Conservation (phyloP, 1,140 invertebrate genomes). For the Trinorchestia longiramus region DNA sequence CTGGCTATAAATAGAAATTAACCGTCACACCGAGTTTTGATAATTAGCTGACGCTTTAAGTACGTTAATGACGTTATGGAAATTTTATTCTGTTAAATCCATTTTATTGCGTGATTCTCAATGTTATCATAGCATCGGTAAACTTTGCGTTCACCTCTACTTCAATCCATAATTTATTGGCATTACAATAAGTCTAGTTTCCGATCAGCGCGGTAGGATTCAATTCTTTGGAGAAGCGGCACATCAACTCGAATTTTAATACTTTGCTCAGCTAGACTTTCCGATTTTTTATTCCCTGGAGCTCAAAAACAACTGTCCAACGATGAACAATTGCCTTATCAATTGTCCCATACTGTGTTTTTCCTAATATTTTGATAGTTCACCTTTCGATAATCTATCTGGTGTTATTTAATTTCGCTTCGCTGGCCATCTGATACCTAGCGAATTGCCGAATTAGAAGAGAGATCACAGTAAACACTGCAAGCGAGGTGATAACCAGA, state of each 20-base stretch:
- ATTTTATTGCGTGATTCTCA: too few relatives aligned
- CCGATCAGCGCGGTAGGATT: neutral
- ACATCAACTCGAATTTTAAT: neutral
- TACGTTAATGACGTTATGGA: too few relatives aligned
- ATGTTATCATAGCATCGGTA: too few relatives aligned
- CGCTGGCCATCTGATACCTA: neutral
- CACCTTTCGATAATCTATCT: neutral
- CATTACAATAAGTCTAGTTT: too few relatives aligned
- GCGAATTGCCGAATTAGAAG: neutral
- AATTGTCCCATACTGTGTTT: neutral
- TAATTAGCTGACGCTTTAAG: too few relatives aligned
- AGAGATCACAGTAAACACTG: slow-evolving; percentile 7
- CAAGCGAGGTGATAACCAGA: neutral
- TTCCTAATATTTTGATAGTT: neutral
- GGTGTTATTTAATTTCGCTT: neutral
- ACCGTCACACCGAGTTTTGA: too few relatives aligned
- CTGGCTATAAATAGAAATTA: too few relatives aligned
- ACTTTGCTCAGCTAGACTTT: neutral
- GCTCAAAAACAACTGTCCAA: neutral
- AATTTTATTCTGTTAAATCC: too few relatives aligned
- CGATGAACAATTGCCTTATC: neutral
- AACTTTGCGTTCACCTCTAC: too few relatives aligned
- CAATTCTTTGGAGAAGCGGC: neutral
- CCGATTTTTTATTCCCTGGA: neutral
- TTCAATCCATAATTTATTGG: too few relatives aligned